Conservation (phyloP, 2,888 invertebrate genomes). For the Pristionchus entomophagus region DNA sequence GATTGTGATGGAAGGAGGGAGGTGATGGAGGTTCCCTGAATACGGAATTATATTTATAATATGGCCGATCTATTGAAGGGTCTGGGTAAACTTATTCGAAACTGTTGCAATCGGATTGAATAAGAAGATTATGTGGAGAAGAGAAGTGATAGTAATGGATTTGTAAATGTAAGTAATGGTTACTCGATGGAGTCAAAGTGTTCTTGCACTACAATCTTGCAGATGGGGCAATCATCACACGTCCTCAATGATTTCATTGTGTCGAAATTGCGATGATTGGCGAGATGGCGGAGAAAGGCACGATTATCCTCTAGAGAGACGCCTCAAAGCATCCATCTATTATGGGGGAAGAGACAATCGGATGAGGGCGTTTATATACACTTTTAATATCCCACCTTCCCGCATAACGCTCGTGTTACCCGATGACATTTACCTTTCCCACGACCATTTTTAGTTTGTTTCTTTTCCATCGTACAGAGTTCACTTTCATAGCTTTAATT, state of each 20-base stretch:
- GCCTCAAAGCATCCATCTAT: background rate
- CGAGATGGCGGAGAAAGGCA: constrained; percentile 48
- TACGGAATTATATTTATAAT: too few relatives aligned
- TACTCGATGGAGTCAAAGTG: constrained; percentile 40
- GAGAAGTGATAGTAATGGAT: background rate
- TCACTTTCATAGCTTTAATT: too few relatives aligned
- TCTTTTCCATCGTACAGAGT: too few relatives aligned
- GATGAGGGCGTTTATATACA: too few relatives aligned
- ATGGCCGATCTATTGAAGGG: too few relatives aligned
- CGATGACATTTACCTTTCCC: too few relatives aligned
- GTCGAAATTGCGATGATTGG: constrained; percentile 46
- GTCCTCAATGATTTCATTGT: constrained; percentile 45
- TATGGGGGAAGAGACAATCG: too few relatives aligned
- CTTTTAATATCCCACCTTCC: too few relatives aligned
- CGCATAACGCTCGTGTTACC: too few relatives aligned
- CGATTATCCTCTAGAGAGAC: constrained; percentile 42
- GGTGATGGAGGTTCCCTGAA: constrained; percentile 19
- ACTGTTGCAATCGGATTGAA: background rate
- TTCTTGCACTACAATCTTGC: constrained; percentile 26
- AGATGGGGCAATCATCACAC: constrained; percentile 48
- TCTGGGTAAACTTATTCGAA: background rate
- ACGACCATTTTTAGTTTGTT: too few relatives aligned
- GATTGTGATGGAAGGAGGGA: background rate
- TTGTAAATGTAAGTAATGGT: background rate
- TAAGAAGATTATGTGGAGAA: background rate